phyloP scores from a whole-genome alignment of 2,113 vertebrate species.

The Laticauda laticaudata region DNA sequence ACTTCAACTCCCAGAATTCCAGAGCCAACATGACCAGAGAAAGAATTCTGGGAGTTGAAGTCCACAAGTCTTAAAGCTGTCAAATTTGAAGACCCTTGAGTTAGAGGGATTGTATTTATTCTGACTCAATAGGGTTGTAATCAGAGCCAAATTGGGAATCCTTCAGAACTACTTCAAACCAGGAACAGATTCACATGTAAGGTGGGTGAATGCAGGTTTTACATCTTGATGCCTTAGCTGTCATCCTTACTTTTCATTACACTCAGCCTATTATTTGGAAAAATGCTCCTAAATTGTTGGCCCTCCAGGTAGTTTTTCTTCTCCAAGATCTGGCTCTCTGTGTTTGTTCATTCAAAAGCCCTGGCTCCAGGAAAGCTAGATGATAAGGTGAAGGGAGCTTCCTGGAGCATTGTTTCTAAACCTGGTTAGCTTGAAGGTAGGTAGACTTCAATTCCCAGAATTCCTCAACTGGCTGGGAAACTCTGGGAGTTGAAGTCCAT shows the following conservation, averaged over 20 bases:
- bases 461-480: no score
- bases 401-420: not conserved
- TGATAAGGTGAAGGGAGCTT: not conserved
- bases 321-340: not conserved
- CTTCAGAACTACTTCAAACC: not conserved
- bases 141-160: not conserved
- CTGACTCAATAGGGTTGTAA: no score
- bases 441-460: no score
- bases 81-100: no score
- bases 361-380: not conserved
- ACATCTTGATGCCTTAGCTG: not conserved
- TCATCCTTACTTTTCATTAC: not conserved
- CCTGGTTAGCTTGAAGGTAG: no score
- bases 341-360: not conserved
- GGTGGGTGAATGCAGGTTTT: not conserved
- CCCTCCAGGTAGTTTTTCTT: not conserved
- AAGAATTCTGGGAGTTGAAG: no score
- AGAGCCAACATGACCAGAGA: no score
- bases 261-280: not conserved
- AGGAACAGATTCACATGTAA: not conserved
- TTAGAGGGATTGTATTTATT: no score
- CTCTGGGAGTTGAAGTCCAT: no score
- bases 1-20: no score
- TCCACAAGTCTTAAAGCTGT: no score
- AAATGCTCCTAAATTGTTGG: not conserved